Evolutionary conservation across 2,113 vertebrate species (phyloP).

Genomic region (Gallinago jamesoni): DNA sequence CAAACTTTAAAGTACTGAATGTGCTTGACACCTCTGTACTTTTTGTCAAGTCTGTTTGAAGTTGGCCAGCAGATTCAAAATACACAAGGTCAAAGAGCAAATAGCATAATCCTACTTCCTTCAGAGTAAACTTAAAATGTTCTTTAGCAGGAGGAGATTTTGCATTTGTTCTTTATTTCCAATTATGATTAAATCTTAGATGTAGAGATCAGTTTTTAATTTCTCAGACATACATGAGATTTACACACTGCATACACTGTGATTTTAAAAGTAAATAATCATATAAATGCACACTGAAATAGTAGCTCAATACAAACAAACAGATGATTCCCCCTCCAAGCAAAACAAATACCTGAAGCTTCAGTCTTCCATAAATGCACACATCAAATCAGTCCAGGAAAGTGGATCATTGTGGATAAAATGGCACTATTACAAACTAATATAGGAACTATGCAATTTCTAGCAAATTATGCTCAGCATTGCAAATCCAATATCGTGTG

Average conservation of each 20-base stretch:
- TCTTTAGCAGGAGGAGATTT: not conserved
- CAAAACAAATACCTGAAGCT: not conserved
- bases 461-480: not conserved
- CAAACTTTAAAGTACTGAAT: not conserved
- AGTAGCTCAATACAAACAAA: not conserved
- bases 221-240: not conserved
- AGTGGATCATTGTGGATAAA: not conserved
- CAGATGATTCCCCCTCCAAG: not conserved
- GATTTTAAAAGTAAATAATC: not conserved
- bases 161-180: not conserved
- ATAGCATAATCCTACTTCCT: not conserved
- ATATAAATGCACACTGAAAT: not conserved
- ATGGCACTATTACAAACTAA: not conserved
- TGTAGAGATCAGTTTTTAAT: not conserved
- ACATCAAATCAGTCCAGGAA: not conserved
- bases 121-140: not conserved
- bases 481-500: not conserved
- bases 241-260: not conserved
- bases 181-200: not conserved
- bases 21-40: not conserved
- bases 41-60: not conserved
- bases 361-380: constrained; percentile 10
- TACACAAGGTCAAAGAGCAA: not conserved
- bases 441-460: not conserved
- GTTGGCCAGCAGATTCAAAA: not conserved